Base-by-base conservation (phyloP, 37 sponge, comb jelly and placozoan species). In the Axinella damicornis region DNA sequence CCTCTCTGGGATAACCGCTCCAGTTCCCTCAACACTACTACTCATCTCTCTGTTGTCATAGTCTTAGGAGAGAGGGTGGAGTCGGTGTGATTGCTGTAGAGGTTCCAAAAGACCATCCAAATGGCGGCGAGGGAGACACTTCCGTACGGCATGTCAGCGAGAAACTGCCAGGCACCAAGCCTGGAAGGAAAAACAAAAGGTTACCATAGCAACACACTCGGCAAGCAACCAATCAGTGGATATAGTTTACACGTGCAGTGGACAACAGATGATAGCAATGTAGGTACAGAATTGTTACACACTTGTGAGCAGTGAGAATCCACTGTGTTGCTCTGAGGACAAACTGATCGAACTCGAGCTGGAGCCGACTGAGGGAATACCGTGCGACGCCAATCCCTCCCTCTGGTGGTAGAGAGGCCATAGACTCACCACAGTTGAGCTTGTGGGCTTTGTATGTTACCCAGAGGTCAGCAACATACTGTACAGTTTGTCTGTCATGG, bases 81-180 rank as follows among this genome's bases (percentile, higher is more conserved):
- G 46, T 46, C 46, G 9, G 46, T 46, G 46, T 46, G 86, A 70
- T 87, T 88, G 69, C 81, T 60, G 83, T 98, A 96, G 12, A 99
- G 78, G 31, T 88, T 80, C 85, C 93, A 94, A 74, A 94, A 95
- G 30, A 99, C 80, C 64, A 86, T 89, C 95, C 97, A 95, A 14
- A 95, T 55, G 17, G 87, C 85, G 31, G 73, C 34, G 25, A 92
- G 66, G 5, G 99, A 97, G 28, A 99, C 46, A 22, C 78, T 72
- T 41, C 77, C 76, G 78, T 95, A 99, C 12, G 99, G 99, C 79
- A 99, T 81, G 81, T 99, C 99, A 1, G 97, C 95, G 35, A 99
- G 86, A 76, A 97, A 99, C 90, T 99, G 99, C 99, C 99, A 99
- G 0, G 96, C 93, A 12, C 93, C 95, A 19, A 95, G 71, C 41